Percentiles rank a stretch among this genome's conserved stretches.
These are phyloP conservation scores for Dromococcyx pavoninus DNA, from an alignment of 2,797 vertebrate species.

Conservation along the genomic window DNA sequence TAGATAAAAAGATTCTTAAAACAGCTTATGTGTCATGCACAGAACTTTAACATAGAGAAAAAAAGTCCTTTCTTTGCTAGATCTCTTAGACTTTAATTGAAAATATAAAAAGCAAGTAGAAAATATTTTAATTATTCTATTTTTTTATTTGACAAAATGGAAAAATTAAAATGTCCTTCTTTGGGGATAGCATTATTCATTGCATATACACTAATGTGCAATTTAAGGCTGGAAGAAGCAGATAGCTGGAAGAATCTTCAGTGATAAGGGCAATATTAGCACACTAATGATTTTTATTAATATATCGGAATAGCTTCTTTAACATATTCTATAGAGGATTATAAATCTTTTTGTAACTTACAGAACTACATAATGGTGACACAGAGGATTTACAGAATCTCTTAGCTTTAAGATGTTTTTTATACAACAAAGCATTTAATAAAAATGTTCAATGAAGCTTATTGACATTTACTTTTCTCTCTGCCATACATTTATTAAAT, in stretches of 20 bases:
- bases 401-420: constrained; percentile 66
- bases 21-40: background rate
- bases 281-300: background rate
- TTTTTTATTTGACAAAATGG: background rate
- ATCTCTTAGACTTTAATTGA: background rate
- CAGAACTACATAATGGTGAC: constrained; percentile 12
- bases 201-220: background rate
- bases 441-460: constrained; percentile 66
- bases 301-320: background rate
- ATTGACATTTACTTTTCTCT: constrained; percentile 74
- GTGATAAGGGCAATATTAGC: background rate
- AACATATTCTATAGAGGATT: background rate
- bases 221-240: background rate
- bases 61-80: background rate
- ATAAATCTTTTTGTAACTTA: constrained; percentile 42
- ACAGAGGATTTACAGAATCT: constrained; percentile 64
- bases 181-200: background rate
- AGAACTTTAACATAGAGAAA: background rate
- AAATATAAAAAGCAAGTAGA: background rate
- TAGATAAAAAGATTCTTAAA: background rate
- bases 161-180: background rate
- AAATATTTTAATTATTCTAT: background rate
- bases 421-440: constrained; percentile 68
- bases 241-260: background rate
- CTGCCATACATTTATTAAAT: constrained; percentile 71